A percentile compares a stretch with the other conserved stretches of the same genome.
Evolutionary conservation across 2,797 vertebrate species (phyloP).

Genomic region (Bryconaethiops microstoma): DNA sequence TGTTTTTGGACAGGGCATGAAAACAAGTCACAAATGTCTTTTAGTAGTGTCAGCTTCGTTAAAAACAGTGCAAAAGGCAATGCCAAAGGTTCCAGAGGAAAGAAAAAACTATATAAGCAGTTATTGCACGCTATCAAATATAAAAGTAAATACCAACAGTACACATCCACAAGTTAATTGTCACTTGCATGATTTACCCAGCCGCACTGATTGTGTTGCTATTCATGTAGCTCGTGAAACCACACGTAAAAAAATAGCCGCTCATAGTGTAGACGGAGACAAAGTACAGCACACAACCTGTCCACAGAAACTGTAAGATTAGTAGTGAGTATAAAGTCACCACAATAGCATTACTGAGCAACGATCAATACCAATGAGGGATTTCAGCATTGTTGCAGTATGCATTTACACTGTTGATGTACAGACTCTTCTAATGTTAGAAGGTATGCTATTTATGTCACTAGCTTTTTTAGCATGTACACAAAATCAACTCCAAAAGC

Average conservation of each 20-base stretch:
- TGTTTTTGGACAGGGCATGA: conserved; percentile 27
- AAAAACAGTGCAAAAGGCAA: conserved; percentile 43
- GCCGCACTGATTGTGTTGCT: conserved; percentile 7
- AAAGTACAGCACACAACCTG: conserved; percentile 3
- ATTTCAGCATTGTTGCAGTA: conserved; percentile 29
- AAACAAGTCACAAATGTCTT: conserved; percentile 26
- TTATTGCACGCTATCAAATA: conserved; percentile 19
- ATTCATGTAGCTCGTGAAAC: conserved; percentile 20
- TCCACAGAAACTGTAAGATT: conserved; percentile 15
- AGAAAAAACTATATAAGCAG: conserved; percentile 2
- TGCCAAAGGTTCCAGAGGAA: conserved; percentile 27
- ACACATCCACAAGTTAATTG: conserved; percentile 11
- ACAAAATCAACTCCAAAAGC: neutral
- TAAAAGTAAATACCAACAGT: conserved; percentile 20
- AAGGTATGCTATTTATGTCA: neutral
- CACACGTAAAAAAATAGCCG: neutral
- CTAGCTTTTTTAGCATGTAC: conserved; percentile 1
- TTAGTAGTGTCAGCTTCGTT: conserved; percentile 28
- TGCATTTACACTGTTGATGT: conserved; percentile 24
- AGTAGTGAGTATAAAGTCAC: conserved; percentile 32
- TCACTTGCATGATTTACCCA: neutral
- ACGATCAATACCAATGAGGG: conserved; percentile 11
- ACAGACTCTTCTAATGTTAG: conserved; percentile 18
- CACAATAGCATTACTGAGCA: conserved; percentile 29
- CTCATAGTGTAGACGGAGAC: conserved; percentile 8